Percentiles rank a stretch among this genome's conserved stretches.
Evolutionary conservation across 2,113 vertebrate species (phyloP).

Genomic region (Hippocampus zosterae): DNA sequence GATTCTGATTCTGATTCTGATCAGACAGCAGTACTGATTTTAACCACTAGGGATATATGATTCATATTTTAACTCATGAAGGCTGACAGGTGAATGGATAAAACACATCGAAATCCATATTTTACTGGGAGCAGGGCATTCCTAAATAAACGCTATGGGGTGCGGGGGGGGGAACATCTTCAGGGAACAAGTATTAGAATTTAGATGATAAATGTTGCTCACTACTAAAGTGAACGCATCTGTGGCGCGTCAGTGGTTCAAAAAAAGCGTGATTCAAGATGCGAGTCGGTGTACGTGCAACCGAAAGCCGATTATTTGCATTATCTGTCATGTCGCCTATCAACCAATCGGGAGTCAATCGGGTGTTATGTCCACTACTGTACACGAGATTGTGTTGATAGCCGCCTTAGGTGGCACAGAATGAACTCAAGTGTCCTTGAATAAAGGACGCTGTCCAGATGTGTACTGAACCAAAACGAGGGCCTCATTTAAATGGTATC

Average conservation of each 20-base stretch:
- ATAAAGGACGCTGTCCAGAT: background rate
- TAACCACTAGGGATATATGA: background rate
- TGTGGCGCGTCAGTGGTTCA: conserved; percentile 9
- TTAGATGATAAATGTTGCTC: background rate
- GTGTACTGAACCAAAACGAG: background rate
- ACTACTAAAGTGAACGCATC: background rate
- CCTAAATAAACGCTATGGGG: background rate
- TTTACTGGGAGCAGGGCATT: background rate
- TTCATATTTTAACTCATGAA: background rate
- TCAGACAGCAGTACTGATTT: background rate
- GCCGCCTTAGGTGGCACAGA: background rate
- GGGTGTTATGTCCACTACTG: conserved; percentile 20
- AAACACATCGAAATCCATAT: background rate
- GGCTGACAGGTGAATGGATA: background rate
- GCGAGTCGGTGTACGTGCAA: conserved; percentile 11
- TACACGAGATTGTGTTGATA: conserved; percentile 24
- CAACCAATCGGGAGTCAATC: conserved; percentile 34
- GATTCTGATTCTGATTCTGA: too few relatives aligned
- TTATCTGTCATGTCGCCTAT: conserved; percentile 43
- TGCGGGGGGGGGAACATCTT: too few relatives aligned
- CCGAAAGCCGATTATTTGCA: conserved; percentile 41
- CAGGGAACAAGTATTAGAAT: background rate
- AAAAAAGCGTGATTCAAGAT: conserved; percentile 27
- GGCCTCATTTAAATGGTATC: background rate
- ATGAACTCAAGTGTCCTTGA: conserved; percentile 35